Conservation (phyloP, 2,113 vertebrate genomes). For the Phylloscopus whistleri region DNA sequence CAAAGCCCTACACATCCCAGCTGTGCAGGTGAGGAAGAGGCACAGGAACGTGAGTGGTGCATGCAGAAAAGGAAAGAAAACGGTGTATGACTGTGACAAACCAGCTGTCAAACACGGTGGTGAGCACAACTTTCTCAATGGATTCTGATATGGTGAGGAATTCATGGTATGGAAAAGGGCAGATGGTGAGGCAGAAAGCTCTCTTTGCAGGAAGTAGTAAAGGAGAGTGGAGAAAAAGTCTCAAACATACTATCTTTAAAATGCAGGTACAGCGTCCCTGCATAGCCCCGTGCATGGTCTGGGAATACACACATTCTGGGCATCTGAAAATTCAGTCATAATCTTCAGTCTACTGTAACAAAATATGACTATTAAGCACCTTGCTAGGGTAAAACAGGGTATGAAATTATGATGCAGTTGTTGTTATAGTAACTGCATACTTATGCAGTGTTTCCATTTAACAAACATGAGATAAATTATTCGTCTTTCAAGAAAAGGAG, state of each 20-base stretch:
- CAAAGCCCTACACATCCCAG: fast-evolving
- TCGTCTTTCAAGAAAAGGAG: not conserved
- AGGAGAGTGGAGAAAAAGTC: not conserved
- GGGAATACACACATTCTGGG: not conserved
- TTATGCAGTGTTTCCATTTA: not conserved
- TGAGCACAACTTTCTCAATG: not conserved
- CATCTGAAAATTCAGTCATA: not conserved
- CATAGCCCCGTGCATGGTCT: not conserved
- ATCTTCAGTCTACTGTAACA: not conserved
- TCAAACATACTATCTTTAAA: not conserved
- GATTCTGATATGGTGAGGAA: not conserved
- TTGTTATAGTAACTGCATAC: conserved; percentile 13
- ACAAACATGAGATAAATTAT: not conserved
- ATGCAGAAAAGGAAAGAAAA: not conserved
- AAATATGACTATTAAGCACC: not conserved
- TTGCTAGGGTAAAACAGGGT: not conserved
- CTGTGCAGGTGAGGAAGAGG: not conserved
- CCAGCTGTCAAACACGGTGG: not conserved
- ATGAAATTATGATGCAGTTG: not conserved
- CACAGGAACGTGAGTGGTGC: not conserved
- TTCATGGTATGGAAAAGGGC: not conserved
- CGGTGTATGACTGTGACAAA: fast-evolving
- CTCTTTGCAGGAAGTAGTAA: not conserved
- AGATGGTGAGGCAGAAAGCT: not conserved
- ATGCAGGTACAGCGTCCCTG: not conserved